A percentile compares a stretch with the other conserved stretches of the same genome.
These are phyloP conservation scores for Lepidochrysops patricia DNA, from an alignment of 2,888 invertebrate genomes.

Conservation along the genomic window DNA sequence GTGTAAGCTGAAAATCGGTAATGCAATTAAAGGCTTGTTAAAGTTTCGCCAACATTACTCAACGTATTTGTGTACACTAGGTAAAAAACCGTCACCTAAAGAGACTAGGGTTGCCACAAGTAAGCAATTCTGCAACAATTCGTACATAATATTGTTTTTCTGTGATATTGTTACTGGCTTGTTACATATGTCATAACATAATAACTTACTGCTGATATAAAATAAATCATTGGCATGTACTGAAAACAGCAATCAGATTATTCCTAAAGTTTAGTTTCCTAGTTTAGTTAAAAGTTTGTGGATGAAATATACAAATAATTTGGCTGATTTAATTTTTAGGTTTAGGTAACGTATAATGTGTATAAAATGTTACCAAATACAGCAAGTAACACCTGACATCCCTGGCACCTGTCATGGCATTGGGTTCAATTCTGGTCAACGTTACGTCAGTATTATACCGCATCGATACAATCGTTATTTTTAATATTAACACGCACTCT, in stretches of 20 bases:
- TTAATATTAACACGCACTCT: conserved; percentile 6
- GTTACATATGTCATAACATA: too few relatives aligned
- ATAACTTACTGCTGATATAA: too few relatives aligned
- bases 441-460: neutral
- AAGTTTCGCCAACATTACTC: neutral
- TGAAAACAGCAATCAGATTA: too few relatives aligned
- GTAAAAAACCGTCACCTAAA: conserved; percentile 3
- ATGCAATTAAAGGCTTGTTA: conserved; percentile 8
- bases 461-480: conserved; percentile 7
- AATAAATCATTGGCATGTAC: too few relatives aligned
- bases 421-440: conserved; percentile 1
- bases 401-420: neutral
- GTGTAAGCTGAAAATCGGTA: conserved; percentile 1
- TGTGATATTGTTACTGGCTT: too few relatives aligned
- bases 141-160: too few relatives aligned
- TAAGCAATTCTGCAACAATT: too few relatives aligned
- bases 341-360: too few relatives aligned
- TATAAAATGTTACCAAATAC: neutral
- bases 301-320: too few relatives aligned
- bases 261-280: too few relatives aligned
- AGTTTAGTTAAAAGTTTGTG: too few relatives aligned
- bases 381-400: neutral
- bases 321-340: too few relatives aligned
- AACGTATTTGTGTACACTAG: neutral
- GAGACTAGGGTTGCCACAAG: neutral